These are phyloP conservation scores for Spodoptera frugiperda DNA, from an alignment of 1,140 invertebrate genomes.

Conservation along the genomic window DNA sequence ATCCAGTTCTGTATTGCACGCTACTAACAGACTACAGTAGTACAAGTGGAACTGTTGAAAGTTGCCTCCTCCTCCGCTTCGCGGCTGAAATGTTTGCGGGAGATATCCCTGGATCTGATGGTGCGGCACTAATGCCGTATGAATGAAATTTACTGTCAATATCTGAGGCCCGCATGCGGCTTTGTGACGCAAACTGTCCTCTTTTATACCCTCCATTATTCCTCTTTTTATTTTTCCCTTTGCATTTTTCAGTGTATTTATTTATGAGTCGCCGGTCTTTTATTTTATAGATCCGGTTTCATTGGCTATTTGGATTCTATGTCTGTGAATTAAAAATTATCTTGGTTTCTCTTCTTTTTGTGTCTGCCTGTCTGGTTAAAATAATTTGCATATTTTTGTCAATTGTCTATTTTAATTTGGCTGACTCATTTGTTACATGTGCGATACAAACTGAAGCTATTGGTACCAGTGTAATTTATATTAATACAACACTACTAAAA, in stretches of 20 bases:
- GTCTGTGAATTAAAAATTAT: conserved; percentile 24
- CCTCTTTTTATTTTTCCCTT: conserved; percentile 72
- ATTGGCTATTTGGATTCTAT: conserved; percentile 51
- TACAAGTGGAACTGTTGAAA: too few species aligned
- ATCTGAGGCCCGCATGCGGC: conserved; percentile 84
- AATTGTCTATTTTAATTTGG: background rate
- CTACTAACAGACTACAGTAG: background rate
- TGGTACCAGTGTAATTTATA: too few species aligned
- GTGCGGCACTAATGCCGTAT: conserved; percentile 84
- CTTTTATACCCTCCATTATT: conserved; percentile 81
- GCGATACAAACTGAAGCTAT: too few species aligned
- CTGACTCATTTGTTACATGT: background rate
- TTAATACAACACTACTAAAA: too few species aligned
- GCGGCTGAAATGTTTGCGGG: conserved; percentile 68
- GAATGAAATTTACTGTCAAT: conserved; percentile 86
- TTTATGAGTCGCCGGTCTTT: conserved; percentile 58
- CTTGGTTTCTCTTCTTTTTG: conserved; percentile 16
- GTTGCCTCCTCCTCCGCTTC: conserved; percentile 53
- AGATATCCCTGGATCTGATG: conserved; percentile 82
- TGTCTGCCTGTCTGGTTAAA: conserved; percentile 1
- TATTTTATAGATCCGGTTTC: conserved; percentile 52
- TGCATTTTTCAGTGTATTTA: conserved; percentile 74
- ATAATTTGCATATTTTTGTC: background rate
- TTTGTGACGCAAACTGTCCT: conserved; percentile 84
- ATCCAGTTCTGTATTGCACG: too few species aligned